These are phyloP conservation scores for Limanda limanda DNA, from an alignment of 2,113 vertebrate species.

Conservation along the genomic window DNA sequence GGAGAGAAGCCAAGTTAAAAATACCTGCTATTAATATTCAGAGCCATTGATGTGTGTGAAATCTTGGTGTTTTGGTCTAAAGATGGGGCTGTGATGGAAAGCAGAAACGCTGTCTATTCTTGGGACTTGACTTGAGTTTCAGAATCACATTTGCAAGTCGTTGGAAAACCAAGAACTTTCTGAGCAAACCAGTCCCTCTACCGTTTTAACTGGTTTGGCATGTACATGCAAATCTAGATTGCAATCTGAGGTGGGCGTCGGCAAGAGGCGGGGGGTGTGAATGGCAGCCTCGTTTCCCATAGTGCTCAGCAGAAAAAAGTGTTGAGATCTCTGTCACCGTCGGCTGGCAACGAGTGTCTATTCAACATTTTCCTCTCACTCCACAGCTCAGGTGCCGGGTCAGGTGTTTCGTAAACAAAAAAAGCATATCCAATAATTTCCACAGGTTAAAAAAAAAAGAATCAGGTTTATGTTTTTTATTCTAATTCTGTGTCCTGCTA, in stretches of 20 bases:
- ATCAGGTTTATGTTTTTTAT: not conserved
- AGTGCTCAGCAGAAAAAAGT: conserved; percentile 69
- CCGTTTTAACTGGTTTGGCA: conserved; percentile 30
- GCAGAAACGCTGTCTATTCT: conserved; percentile 52
- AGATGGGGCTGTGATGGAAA: conserved; percentile 44
- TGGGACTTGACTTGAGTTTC: conserved; percentile 36
- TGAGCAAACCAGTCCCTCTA: conserved; percentile 6
- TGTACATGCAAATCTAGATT: conserved; percentile 37
- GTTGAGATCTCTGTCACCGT: conserved; percentile 46
- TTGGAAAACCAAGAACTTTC: conserved; percentile 61
- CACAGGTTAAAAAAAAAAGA: conserved; percentile 8
- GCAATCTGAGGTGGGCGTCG: conserved; percentile 51
- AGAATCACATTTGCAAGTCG: conserved; percentile 37
- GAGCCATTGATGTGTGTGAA: conserved; percentile 53
- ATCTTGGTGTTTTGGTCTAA: conserved; percentile 58
- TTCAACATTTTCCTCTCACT: conserved; percentile 60
- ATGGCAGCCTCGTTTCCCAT: conserved; percentile 50
- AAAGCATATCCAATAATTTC: conserved; percentile 14
- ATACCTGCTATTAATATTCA: conserved; percentile 68
- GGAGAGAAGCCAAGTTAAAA: conserved; percentile 60
- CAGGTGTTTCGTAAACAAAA: conserved; percentile 17
- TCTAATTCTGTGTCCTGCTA: not conserved
- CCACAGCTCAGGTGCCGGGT: not conserved
- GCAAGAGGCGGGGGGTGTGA: conserved; percentile 34
- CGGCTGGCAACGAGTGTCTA: conserved; percentile 56